Evolutionary conservation across 2,888 invertebrate genomes (phyloP).

Genomic region (Protodeltote pygarga): DNA sequence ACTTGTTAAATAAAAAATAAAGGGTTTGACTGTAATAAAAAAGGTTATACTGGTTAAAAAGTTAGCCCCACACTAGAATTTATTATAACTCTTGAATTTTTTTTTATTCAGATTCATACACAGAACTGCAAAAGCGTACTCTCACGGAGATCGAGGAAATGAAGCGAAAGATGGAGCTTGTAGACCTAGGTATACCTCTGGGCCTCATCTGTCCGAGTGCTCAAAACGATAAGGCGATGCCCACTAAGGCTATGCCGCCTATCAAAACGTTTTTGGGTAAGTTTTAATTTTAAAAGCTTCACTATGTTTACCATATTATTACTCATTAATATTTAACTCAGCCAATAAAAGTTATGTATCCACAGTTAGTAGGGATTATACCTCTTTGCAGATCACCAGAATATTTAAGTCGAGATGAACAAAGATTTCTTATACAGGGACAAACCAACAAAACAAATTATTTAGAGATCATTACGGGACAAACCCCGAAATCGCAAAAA

Average conservation of each 20-base stretch:
- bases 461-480: no score
- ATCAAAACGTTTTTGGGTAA: conserved; percentile 80
- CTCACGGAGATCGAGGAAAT: conserved; percentile 79
- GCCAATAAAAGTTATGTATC: no score
- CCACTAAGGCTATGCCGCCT: conserved; percentile 83
- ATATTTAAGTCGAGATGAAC: no score
- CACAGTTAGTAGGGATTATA: no score
- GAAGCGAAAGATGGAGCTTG: conserved; percentile 82
- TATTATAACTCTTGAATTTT: not conserved
- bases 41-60: no score
- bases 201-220: conserved; percentile 78
- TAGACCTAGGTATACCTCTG: conserved; percentile 79
- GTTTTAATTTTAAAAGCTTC: conserved; percentile 23
- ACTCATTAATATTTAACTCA: conserved; percentile 6
- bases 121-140: conserved; percentile 70
- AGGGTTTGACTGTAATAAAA: no score
- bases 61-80: no score
- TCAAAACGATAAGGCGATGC: conserved; percentile 77
- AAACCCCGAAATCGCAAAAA: no score
- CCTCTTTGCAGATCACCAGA: no score
- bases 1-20: no score
- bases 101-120: conserved; percentile 50
- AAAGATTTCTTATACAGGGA: no score
- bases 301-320: not conserved
- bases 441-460: no score